A percentile compares a stretch with the other conserved stretches of the same genome.
Evolutionary conservation across 1,140 invertebrate genomes (phyloP).

Genomic region (Centruroides sculpturatus): DNA sequence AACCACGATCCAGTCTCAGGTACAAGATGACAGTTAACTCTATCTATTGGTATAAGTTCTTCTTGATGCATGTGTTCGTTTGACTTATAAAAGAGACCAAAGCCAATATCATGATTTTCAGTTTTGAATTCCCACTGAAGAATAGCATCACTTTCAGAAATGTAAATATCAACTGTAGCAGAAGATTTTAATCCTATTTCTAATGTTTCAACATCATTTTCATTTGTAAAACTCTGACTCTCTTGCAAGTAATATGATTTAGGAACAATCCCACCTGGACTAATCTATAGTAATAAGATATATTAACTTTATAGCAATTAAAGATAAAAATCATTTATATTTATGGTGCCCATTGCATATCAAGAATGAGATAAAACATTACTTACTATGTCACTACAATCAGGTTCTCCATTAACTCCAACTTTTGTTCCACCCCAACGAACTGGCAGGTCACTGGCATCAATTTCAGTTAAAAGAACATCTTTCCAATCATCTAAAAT

Average conservation of each 20-base stretch:
- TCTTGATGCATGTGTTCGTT: constrained; percentile 43
- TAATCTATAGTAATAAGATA: not conserved
- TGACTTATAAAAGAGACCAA: constrained; percentile 47
- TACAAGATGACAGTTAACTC: constrained; percentile 54
- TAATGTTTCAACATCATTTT: not conserved
- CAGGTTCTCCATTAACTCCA: constrained; percentile 49
- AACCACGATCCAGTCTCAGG: constrained; percentile 47
- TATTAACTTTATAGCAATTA: no score
- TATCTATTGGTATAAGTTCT: constrained; percentile 47
- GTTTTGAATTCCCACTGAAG: constrained; percentile 75
- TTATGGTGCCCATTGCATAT: no score
- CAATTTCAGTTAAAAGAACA: constrained; percentile 45
- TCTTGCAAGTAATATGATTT: not conserved
- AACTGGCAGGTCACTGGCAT: constrained; percentile 56
- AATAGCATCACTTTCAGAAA: constrained; percentile 43
- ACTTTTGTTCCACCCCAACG: constrained; percentile 62
- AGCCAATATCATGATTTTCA: constrained; percentile 74
- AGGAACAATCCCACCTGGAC: not conserved
- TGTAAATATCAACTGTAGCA: constrained; percentile 39
- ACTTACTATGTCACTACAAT: no score
- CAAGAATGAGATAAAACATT: no score
- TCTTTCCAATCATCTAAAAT: constrained; percentile 55
- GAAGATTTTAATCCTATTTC: not conserved
- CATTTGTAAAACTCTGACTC: not conserved
- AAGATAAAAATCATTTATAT: no score